Evolutionary conservation across 2,797 vertebrate genomes (phyloP).

Genomic region (Heterohyrax brucei): DNA sequence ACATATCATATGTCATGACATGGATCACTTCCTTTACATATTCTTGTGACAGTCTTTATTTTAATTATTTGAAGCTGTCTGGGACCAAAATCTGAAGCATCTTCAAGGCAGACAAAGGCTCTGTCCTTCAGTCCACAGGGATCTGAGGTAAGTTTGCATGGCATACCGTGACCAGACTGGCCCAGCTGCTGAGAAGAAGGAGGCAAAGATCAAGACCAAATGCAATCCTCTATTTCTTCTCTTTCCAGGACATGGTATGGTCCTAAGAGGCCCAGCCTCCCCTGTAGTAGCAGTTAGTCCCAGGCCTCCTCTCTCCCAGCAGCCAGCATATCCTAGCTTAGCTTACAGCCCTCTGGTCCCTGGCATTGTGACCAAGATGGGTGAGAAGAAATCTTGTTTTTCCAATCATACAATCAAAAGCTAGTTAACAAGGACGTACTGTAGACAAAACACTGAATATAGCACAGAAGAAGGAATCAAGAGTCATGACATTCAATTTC

Average conservation of each 20-base stretch:
- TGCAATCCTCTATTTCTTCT: neutral
- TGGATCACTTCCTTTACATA: neutral
- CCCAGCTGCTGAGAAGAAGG: neutral
- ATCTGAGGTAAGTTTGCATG: neutral
- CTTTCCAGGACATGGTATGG: neutral
- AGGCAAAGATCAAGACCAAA: neutral
- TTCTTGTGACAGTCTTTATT: neutral
- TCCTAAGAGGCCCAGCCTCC: no score
- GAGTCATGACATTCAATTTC: neutral
- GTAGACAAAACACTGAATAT: neutral
- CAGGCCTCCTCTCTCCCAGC: neutral
- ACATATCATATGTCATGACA: rapidly evolving
- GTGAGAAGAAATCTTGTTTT: neutral
- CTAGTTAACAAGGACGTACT: neutral
- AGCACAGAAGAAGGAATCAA: neutral
- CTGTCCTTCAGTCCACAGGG: neutral
- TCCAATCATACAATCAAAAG: neutral
- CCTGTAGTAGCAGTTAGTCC: no score
- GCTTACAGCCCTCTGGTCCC: neutral
- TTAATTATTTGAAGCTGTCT: neutral
- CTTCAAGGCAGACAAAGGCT: neutral
- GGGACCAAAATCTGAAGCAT: neutral
- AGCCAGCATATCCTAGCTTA: neutral
- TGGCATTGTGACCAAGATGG: neutral
- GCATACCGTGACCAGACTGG: neutral